Base-by-base conservation (phyloP, 2,888 invertebrate species). In the Mimachlamys varia region DNA sequence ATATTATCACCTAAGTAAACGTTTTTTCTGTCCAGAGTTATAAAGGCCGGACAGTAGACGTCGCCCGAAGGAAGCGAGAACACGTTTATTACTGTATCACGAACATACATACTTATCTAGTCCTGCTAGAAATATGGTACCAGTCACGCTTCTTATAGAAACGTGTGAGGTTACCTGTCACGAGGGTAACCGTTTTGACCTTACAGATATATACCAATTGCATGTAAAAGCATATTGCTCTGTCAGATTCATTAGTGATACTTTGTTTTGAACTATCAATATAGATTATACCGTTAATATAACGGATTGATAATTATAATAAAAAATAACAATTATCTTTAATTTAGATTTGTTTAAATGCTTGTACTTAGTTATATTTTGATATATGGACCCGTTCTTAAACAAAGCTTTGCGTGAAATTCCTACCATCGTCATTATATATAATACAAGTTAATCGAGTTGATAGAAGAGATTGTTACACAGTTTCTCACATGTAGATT, bases 101-200 rank as follows among this genome's bases (percentile, higher is more conserved):
- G 76, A 76, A 27, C 33, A 27, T 13, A 76, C 33, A 27, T 76
- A 76, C 27, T 76, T 33, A 76, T 76, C 76, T 33, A 33, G 76
- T 76, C 76, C 76, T 33, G 76, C 76, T 76, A 58, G 58, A 58
- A 58, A 58, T 5, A n/a, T 22, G 58, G 58, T 58, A 76, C 33
- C 27, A 76, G 76, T 76, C 76, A 76, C 76, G 76, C 76, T 76
- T 76, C 76, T 76, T 27, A 33, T 33, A 27, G 76, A 76, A 12
- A 76, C 27, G 33, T 76, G 76, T 76, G 76, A 17, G 76, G 76
- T 22, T 76, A 76, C 76, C 76, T 76, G 76, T 76, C 76, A 76
- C 27, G 33, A 33, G 10, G 2, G 13, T 33, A 33, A 76, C 76
- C 33, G 17, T 76, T 76, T 76, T 76, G 76, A 76, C 76, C 76